Conservation (phyloP, 2,113 vertebrate species). For the Chunga burmeisteri region DNA sequence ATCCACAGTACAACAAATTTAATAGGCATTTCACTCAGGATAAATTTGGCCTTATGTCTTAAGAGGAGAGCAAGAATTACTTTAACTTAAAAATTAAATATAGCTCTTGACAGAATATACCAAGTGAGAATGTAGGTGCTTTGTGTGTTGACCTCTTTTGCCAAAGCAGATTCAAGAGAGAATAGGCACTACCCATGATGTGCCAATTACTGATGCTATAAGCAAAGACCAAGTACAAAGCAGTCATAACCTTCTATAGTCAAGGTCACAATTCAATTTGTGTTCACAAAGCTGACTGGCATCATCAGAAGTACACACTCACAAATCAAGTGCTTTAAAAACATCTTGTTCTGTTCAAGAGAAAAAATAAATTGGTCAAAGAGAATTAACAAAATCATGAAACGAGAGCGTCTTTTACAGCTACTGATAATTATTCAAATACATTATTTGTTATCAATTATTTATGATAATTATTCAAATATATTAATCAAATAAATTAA, state of each 20-base stretch:
- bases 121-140: background rate
- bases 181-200: background rate
- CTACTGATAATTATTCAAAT: background rate
- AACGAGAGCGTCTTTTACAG: background rate
- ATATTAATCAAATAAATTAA: no score
- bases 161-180: background rate
- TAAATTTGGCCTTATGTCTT: background rate
- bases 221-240: background rate
- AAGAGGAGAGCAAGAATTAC: background rate
- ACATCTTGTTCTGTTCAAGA: background rate
- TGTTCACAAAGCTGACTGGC: background rate
- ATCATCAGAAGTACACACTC: background rate
- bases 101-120: background rate
- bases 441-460: no score
- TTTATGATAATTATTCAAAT: no score
- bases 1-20: background rate
- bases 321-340: background rate
- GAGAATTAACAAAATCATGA: background rate
- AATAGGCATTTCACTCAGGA: background rate
- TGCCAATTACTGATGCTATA: background rate
- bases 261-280: background rate
- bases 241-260: background rate
- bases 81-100: conserved; percentile 20
- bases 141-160: background rate
- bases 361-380: background rate